A percentile compares a stretch with the other conserved stretches of the same genome.
Evolutionary conservation across 2,888 invertebrate species (phyloP).

Genomic region (Yponomeuta evonymella): DNA sequence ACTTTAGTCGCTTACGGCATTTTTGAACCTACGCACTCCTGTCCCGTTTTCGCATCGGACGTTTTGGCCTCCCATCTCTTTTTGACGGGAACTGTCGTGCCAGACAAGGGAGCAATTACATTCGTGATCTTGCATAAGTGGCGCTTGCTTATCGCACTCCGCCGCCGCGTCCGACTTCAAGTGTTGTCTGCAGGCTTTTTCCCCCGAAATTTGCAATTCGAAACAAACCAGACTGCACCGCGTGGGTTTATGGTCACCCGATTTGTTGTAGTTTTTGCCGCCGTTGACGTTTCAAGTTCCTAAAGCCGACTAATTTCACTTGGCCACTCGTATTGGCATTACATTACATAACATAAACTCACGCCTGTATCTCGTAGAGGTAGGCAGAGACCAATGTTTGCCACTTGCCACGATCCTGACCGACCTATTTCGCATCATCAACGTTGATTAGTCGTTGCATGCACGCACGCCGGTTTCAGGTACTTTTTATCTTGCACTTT

Average conservation of each 20-base stretch:
- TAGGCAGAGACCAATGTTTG: too few species aligned
- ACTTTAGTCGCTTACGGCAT: slow-evolving; percentile 73
- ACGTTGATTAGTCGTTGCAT: too few species aligned
- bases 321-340: too few species aligned
- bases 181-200: slow-evolving; percentile 65
- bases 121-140: slow-evolving; percentile 78
- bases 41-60: slow-evolving; percentile 45
- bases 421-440: too few species aligned
- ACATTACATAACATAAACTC: too few species aligned
- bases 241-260: neutral
- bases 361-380: too few species aligned
- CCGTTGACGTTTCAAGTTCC: neutral
- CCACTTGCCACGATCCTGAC: too few species aligned
- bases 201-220: slow-evolving; percentile 69
- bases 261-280: neutral
- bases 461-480: too few species aligned
- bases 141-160: slow-evolving; percentile 72
- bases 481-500: too few species aligned
- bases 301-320: neutral
- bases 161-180: slow-evolving; percentile 62
- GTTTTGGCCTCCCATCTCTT: slow-evolving; percentile 43
- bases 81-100: slow-evolving; percentile 73
- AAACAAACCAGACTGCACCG: slow-evolving; percentile 26
- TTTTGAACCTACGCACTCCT: slow-evolving; percentile 49
- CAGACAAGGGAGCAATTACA: slow-evolving; percentile 78